Conservation (phyloP, 2,797 vertebrate genomes). For the Hephaestus fuliginosus region DNA sequence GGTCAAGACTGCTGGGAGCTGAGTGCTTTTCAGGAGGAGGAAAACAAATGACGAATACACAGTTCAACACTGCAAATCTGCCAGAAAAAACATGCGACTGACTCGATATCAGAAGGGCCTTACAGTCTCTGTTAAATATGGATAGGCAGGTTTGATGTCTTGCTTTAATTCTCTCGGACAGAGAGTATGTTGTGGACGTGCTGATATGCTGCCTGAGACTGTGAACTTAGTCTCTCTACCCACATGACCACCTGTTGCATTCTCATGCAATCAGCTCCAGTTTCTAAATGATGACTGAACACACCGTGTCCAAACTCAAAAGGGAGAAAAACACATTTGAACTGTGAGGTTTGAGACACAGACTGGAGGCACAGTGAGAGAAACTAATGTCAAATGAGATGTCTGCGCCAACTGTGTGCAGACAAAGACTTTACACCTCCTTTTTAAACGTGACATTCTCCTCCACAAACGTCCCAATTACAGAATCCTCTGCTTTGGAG, state of each 20-base stretch:
- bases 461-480: slow-evolving; percentile 8
- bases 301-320: background rate
- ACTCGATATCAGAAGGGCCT: background rate
- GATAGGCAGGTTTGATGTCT: background rate
- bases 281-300: background rate
- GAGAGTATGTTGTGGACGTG: background rate
- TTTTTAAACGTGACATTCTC: background rate
- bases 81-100: background rate
- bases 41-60: background rate
- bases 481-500: slow-evolving; percentile 5
- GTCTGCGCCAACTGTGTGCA: background rate
- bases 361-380: background rate
- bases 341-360: background rate
- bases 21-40: background rate
- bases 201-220: background rate
- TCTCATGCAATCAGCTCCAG: slow-evolving; percentile 9
- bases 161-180: background rate
- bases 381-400: background rate
- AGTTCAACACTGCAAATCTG: background rate
- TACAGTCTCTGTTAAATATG: background rate
- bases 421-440: background rate
- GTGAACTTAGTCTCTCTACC: slow-evolving; percentile 15
- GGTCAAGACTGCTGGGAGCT: slow-evolving; percentile 25
- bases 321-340: background rate
- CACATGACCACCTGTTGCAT: slow-evolving; percentile 51